Conservation (phyloP, 2,888 invertebrate species). For the Chloroclysta siterata region DNA sequence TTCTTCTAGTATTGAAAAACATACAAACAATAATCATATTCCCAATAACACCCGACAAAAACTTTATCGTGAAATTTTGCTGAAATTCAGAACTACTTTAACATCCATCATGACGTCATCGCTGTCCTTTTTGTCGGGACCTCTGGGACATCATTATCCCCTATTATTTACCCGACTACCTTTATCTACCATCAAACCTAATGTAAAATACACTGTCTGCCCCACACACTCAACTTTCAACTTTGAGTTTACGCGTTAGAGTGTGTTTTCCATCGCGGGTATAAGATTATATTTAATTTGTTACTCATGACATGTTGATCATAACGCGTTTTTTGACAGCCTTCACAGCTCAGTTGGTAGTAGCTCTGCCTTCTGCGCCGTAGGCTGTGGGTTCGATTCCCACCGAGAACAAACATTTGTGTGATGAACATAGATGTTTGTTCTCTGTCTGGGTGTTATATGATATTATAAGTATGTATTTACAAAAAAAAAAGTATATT, state of each 20-base stretch:
- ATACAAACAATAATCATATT: neutral
- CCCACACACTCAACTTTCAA: conserved; percentile 10
- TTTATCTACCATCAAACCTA: conserved; percentile 41
- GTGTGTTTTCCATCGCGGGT: conserved; percentile 2
- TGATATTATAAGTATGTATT: no score
- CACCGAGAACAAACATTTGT: no score
- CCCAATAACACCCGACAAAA: conserved; percentile 2
- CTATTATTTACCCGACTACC: conserved; percentile 45
- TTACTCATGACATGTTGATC: conserved; percentile 1
- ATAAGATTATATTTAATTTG: conserved; percentile 19
- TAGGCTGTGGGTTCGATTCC: no score
- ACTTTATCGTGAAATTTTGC: conserved; percentile 25
- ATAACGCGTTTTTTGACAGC: no score
- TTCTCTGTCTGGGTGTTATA: no score
- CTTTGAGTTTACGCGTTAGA: conserved; percentile 1
- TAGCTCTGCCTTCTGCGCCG: no score
- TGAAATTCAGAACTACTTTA: conserved; percentile 19
- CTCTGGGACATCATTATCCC: conserved; percentile 44
- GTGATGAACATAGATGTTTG: no score
- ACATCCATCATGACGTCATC: conserved; percentile 46
- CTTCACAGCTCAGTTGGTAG: no score
- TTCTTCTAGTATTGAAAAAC: neutral
- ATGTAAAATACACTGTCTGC: conserved; percentile 26
- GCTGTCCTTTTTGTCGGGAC: conserved; percentile 47
- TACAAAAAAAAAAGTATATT: no score